These are phyloP conservation scores for Leucozona laternaria DNA, from an alignment of 2,888 invertebrate genomes.

Conservation along the genomic window DNA sequence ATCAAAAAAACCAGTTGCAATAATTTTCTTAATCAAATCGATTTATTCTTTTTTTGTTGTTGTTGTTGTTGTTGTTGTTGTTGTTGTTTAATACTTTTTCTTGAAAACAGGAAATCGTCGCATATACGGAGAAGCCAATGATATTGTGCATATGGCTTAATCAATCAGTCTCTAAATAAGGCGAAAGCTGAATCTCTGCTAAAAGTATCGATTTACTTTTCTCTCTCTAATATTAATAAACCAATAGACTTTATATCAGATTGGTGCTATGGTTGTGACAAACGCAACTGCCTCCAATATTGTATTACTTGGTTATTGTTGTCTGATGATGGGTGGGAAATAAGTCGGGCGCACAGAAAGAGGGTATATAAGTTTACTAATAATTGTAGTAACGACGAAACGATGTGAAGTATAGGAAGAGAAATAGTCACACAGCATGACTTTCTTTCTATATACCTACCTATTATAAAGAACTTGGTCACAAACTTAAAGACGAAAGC, in stretches of 20 bases:
- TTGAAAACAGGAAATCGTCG: conserved; percentile 59
- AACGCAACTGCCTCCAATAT: conserved; percentile 27
- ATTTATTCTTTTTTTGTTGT: conserved; percentile 6
- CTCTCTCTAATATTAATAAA: conserved; percentile 34
- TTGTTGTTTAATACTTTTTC: background rate
- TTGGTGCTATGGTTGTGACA: conserved; percentile 12
- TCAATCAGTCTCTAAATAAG: conserved; percentile 51
- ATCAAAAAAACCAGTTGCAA: conserved; percentile 36
- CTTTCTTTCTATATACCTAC: conserved; percentile 50
- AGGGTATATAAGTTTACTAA: background rate
- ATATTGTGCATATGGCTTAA: conserved; percentile 39
- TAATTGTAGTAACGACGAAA: conserved; percentile 13
- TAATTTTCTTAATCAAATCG: conserved; percentile 27
- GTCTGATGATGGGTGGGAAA: background rate
- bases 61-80: too few relatives aligned
- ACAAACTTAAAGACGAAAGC: conserved; percentile 15
- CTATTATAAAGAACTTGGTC: conserved; percentile 4
- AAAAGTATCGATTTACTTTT: conserved; percentile 51
- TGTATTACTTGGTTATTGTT: conserved; percentile 6
- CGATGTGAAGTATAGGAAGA: conserved; percentile 53
- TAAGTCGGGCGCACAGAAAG: background rate
- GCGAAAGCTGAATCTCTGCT: conserved; percentile 62
- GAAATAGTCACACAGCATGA: conserved; percentile 59
- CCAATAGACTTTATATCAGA: conserved; percentile 34
- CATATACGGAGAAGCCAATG: conserved; percentile 22